A percentile compares a stretch with the other conserved stretches of the same genome.
Evolutionary conservation across 2,113 vertebrate genomes (phyloP).

Genomic region (Notarius lentiginosus): DNA sequence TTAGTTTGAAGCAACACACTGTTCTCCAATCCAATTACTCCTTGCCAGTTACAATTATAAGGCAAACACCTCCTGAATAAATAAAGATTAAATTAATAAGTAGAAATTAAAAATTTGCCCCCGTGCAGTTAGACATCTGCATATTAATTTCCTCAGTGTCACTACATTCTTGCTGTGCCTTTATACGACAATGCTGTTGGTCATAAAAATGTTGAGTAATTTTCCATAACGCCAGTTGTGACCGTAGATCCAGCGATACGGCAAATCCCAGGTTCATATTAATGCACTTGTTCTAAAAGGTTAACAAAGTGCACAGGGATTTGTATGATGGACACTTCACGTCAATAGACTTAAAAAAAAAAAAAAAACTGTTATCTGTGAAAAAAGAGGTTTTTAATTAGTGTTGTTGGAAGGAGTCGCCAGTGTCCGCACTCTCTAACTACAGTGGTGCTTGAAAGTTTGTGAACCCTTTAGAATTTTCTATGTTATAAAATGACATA

Average conservation of each 20-base stretch:
- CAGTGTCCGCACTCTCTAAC: neutral
- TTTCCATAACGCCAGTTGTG: neutral
- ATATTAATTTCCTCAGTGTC: slow-evolving; percentile 29
- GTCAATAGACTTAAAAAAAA: neutral
- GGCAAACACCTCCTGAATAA: slow-evolving; percentile 25
- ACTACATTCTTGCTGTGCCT: neutral
- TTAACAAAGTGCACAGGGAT: neutral
- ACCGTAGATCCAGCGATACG: neutral
- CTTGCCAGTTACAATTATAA: slow-evolving; percentile 48
- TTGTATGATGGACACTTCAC: neutral
- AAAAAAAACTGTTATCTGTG: neutral
- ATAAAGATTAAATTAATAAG: slow-evolving; percentile 45
- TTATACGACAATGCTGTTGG: neutral
- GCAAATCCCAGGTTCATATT: neutral
- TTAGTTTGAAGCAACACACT: slow-evolving; percentile 40
- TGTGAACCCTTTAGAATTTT: too few species aligned
- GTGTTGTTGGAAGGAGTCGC: too few species aligned
- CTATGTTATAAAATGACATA: too few species aligned
- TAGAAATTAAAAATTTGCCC: slow-evolving; percentile 39
- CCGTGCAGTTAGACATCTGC: neutral
- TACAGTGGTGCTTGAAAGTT: too few species aligned
- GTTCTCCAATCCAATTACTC: slow-evolving; percentile 46
- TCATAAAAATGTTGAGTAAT: neutral
- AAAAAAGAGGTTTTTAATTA: neutral
- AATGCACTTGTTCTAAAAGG: neutral